Evolutionary conservation across 2,797 vertebrate genomes (phyloP).

Genomic region (Malacoctenus gilli): DNA sequence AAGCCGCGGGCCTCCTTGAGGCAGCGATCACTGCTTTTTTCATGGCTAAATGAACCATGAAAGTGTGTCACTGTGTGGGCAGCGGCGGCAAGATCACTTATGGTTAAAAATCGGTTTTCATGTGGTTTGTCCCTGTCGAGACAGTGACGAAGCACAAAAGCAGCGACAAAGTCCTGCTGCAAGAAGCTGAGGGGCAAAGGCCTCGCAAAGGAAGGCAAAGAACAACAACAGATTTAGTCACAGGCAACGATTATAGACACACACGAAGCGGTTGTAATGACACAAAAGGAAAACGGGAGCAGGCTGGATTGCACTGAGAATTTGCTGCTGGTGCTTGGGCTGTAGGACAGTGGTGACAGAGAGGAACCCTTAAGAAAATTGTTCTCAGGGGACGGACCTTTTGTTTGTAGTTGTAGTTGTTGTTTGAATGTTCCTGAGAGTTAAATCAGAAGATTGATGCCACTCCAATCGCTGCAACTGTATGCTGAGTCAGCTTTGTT

Average conservation of each 20-base stretch:
- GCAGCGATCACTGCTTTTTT: conserved; percentile 19
- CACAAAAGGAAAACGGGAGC: conserved; percentile 12
- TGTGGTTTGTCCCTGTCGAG: conserved; percentile 37
- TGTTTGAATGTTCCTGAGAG: too few relatives aligned
- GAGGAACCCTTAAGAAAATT: not conserved
- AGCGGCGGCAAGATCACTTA: conserved; percentile 34
- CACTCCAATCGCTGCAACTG: too few relatives aligned
- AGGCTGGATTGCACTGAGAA: too few relatives aligned
- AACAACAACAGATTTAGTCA: conserved; percentile 20
- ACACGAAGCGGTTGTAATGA: conserved; percentile 4
- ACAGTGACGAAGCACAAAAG: conserved; percentile 30
- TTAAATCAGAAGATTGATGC: too few relatives aligned
- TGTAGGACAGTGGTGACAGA: not conserved
- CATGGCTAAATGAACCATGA: conserved; percentile 47
- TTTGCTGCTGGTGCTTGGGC: not conserved
- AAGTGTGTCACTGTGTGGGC: conserved; percentile 49
- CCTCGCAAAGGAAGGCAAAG: conserved; percentile 15
- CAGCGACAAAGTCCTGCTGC: conserved; percentile 18
- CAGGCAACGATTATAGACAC: conserved; percentile 21
- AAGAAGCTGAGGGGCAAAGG: conserved; percentile 31
- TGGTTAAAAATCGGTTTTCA: conserved; percentile 41
- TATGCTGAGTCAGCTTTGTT: not conserved
- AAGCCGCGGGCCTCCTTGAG: conserved; percentile 28
- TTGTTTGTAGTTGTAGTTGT: too few relatives aligned
- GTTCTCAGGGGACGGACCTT: not conserved